phyloP scores from a whole-genome alignment of 2,113 vertebrate genomes.

The Eupsittula cactorum region DNA sequence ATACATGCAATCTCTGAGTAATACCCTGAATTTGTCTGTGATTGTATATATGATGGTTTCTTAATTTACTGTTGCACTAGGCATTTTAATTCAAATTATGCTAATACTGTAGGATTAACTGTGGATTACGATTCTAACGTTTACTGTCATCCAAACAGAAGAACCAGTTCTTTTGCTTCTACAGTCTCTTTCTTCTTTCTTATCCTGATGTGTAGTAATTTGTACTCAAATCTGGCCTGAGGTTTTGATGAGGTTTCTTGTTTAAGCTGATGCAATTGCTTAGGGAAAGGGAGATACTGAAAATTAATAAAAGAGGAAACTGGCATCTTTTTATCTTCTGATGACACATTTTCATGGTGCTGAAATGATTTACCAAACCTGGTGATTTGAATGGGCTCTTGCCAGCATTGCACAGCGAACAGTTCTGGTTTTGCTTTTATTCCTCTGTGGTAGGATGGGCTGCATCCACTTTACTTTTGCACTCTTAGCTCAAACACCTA shows the following conservation, averaged over 20 bases:
- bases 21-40: slow-evolving; percentile 16
- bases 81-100: slow-evolving; percentile 66
- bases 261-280: slow-evolving; percentile 7
- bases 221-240: neutral
- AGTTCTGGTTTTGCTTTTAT: neutral
- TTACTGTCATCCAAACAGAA: slow-evolving; percentile 18
- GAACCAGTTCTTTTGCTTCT: neutral
- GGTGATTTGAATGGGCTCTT: neutral
- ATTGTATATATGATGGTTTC: slow-evolving; percentile 29
- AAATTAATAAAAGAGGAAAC: neutral
- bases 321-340: neutral
- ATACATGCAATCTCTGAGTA: neutral
- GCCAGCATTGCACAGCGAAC: neutral
- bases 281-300: neutral
- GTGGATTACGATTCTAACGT: slow-evolving; percentile 43
- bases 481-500: neutral
- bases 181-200: neutral
- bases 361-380: neutral
- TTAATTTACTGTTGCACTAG: slow-evolving; percentile 39
- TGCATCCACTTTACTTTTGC: neutral
- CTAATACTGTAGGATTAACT: slow-evolving; percentile 53
- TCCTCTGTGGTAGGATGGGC: neutral
- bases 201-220: neutral
- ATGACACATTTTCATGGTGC: neutral
- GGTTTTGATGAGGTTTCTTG: slow-evolving; percentile 34